These are phyloP conservation scores for Plecotus auritus DNA, from an alignment of 2,113 vertebrate genomes.

Conservation along the genomic window DNA sequence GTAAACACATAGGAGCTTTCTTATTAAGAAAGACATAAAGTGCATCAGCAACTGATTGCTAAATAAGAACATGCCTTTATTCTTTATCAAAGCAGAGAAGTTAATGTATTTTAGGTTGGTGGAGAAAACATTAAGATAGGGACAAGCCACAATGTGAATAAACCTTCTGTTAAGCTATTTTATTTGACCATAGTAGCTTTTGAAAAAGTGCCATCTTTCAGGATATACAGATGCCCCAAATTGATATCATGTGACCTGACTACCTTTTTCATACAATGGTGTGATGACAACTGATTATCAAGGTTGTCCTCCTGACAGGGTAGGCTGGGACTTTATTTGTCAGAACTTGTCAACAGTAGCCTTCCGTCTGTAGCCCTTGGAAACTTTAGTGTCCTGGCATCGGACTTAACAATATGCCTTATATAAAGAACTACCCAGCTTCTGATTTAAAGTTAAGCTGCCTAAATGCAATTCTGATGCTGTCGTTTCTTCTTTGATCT, in stretches of 20 bases:
- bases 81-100: not conserved
- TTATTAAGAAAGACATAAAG: not conserved
- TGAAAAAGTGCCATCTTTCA: not conserved
- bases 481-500: not conserved
- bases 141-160: not conserved
- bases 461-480: not conserved
- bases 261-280: not conserved
- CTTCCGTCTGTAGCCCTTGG: not conserved
- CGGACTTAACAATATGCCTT: not conserved
- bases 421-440: not conserved
- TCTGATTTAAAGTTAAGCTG: not conserved
- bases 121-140: not conserved
- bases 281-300: not conserved
- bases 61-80: not conserved
- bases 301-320: not conserved
- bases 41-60: not conserved
- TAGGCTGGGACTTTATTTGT: not conserved
- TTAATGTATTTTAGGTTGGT: not conserved
- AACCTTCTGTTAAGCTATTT: not conserved
- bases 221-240: not conserved
- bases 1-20: not conserved
- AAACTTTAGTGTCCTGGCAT: not conserved
- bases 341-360: not conserved
- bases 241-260: not conserved
- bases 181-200: not conserved